Base-by-base conservation (phyloP, 2,113 vertebrate genomes). In the Poeciliopsis prolifica region DNA sequence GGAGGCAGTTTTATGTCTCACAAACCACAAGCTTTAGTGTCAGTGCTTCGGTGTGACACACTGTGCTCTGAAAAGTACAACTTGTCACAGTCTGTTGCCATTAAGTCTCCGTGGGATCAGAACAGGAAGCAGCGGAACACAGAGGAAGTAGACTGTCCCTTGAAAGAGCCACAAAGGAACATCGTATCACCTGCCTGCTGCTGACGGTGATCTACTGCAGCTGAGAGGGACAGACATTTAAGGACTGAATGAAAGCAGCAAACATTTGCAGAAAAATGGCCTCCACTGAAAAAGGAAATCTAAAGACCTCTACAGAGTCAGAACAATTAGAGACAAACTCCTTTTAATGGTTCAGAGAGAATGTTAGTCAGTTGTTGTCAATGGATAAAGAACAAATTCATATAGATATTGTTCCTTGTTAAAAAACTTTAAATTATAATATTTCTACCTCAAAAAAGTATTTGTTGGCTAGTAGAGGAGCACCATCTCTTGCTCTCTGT, bases 41-140 rank as follows among this genome's bases (percentile, higher is more conserved):
- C 63, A 77, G 65, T 9, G 70, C 68, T 73, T 79, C 22, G 67
- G n/a, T 72, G 29, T 29, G 60, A 83, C 68, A 83, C 24, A 65
- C 28, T 13, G 73, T 26, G 75, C 68, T 40, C 42, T 35, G 51
- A 81, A 79, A 84, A 82, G 70, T 37, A 83, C 33, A 51, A 65
- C n/a, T 66, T 79, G 68, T 83, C 68, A 74, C 80, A 13, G 7
- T 67, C 51, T 78, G 80, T 44, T 85, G 65, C 30, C 44, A 29
- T 86, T 72, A 81, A 66, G 63, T 76, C 72, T 82, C 79, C 61
- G 75, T 6, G 29, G 79, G 33, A 85, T 74, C 48, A 72, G 48
- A 48, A 74, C 71, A 63, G 26, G 69, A 22, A 64, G 81, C 19
- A 74, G 54, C 67, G 15, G 31, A 76, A 71, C 51, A 77, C 15